A percentile compares a stretch with the other conserved stretches of the same genome.
Evolutionary conservation across 2,113 vertebrate genomes (phyloP).

Genomic region (Danio rerio): GRCz12tu NC_133187.1:14437001-14437500

Average conservation of each 20-base stretch:
- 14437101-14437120: neutral
- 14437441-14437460: conserved; percentile 41
- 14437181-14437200: neutral
- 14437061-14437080: neutral
- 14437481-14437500: conserved; percentile 10
- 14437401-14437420: conserved; percentile 67
- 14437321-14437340: neutral
- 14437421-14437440: conserved; percentile 44
- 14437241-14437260: conserved; percentile 21
- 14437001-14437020: too few relatives aligned
- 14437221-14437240: conserved; percentile 1
- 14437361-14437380: conserved; percentile 61
- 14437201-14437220: neutral
- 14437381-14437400: conserved; percentile 71
- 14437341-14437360: conserved; percentile 17
- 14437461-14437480: conserved; percentile 22
- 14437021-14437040: neutral
- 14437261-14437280: conserved; percentile 16
- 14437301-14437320: neutral
- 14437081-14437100: neutral
- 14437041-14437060: neutral
- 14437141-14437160: conserved; percentile 1
- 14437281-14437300: conserved; percentile 25
- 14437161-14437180: neutral
- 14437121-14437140: neutral